Conservation (phyloP, 2,797 vertebrate genomes). For the Hydrolagus colliei region DNA sequence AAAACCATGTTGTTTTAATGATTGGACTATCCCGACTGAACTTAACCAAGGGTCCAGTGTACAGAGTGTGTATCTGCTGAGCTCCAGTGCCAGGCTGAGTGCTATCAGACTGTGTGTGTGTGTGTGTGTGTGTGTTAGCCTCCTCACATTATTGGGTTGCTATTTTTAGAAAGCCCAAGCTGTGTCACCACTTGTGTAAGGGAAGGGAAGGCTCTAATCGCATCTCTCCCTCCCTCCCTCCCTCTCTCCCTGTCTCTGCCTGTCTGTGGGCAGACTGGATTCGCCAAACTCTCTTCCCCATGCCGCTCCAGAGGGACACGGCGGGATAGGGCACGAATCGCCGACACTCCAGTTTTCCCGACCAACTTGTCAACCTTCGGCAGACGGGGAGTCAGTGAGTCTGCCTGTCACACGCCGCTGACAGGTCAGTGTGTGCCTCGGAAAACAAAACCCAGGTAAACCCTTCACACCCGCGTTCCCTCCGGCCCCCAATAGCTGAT, state of each 20-base stretch:
- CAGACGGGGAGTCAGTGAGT: background rate
- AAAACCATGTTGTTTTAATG: too few species aligned
- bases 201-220: conserved; percentile 42
- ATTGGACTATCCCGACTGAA: too few species aligned
- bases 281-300: background rate
- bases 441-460: background rate
- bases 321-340: conserved; percentile 3
- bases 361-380: background rate
- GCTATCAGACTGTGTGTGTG: too few species aligned
- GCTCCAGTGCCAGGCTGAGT: too few species aligned
- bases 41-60: too few species aligned
- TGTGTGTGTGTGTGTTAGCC: conserved; percentile 4
- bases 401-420: background rate
- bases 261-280: background rate
- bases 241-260: conserved; percentile 31
- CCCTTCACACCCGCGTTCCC: too few species aligned
- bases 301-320: conserved; percentile 20
- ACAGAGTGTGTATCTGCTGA: too few species aligned
- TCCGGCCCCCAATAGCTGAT: too few species aligned
- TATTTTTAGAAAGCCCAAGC: conserved; percentile 71
- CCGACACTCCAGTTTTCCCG: background rate
- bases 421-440: conserved; percentile 14
- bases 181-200: conserved; percentile 44
- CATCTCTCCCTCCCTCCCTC: conserved; percentile 39
- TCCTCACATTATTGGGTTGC: conserved; percentile 38